These are phyloP conservation scores for Drosophila putrida DNA, from an alignment of 2,888 invertebrate genomes.

Conservation along the genomic window DNA sequence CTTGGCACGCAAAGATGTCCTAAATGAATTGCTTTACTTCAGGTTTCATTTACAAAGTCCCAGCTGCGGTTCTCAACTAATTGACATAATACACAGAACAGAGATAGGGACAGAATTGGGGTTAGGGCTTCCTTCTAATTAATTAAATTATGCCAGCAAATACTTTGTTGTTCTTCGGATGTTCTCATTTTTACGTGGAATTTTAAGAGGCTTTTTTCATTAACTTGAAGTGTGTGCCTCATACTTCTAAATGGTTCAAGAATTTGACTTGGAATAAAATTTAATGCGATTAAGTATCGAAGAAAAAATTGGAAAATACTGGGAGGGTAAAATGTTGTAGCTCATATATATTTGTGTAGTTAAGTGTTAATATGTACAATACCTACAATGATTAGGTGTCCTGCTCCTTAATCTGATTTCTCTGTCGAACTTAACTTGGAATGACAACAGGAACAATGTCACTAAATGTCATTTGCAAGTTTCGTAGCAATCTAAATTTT, in stretches of 20 bases:
- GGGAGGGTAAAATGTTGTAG: neutral
- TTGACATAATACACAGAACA: conserved; percentile 39
- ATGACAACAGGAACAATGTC: neutral
- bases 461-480: conserved; percentile 29
- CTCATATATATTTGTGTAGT: neutral
- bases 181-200: conserved; percentile 29
- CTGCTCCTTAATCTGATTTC: conserved; percentile 1
- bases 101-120: neutral
- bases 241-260: neutral
- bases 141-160: conserved; percentile 61
- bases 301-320: neutral
- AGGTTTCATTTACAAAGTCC: conserved; percentile 29
- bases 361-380: neutral
- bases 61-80: conserved; percentile 50
- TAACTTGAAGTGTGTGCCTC: conserved; percentile 26
- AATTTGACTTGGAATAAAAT: neutral
- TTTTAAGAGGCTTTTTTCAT: conserved; percentile 52
- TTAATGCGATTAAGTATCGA: neutral
- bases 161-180: conserved; percentile 21
- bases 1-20: conserved; percentile 27
- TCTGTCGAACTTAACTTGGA: neutral
- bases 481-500: conserved; percentile 59
- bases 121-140: conserved; percentile 40
- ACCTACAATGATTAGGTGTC: neutral
- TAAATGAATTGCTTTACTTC: conserved; percentile 25